Evolutionary conservation across 2,113 vertebrate species (phyloP).

Genomic region (Oryzias javanicus): DNA sequence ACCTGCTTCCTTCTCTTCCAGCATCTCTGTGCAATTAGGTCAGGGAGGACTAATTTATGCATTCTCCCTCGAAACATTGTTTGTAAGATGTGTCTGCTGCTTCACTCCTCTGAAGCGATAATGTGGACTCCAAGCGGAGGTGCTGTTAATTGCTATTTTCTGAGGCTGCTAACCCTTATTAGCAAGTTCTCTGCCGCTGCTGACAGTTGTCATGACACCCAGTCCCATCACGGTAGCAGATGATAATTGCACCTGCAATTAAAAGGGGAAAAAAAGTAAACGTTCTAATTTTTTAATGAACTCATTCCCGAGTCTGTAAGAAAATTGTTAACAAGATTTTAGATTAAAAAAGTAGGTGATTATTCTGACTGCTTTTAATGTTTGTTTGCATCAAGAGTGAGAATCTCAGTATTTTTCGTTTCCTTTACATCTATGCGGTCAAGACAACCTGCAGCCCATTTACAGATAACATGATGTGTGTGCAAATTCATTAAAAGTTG

Average conservation of each 20-base stretch:
- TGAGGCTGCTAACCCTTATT: not conserved
- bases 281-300: no score
- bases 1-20: not conserved
- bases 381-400: no score
- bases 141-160: not conserved
- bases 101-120: not conserved
- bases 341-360: no score
- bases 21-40: not conserved
- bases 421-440: no score
- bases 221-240: not conserved
- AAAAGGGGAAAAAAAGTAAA: no score
- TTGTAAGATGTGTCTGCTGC: not conserved
- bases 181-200: not conserved
- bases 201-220: not conserved
- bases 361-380: no score
- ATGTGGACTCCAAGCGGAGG: not conserved
- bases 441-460: no score
- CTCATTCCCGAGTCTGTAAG: no score
- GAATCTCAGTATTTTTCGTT: no score
- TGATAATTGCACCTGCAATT: not conserved
- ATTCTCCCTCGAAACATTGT: not conserved
- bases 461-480: no score
- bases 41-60: not conserved
- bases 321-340: no score
- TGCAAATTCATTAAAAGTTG: no score